These are phyloP conservation scores for Pangasianodon hypophthalmus DNA, from an alignment of 2,113 vertebrate genomes.

Conservation along the genomic window DNA sequence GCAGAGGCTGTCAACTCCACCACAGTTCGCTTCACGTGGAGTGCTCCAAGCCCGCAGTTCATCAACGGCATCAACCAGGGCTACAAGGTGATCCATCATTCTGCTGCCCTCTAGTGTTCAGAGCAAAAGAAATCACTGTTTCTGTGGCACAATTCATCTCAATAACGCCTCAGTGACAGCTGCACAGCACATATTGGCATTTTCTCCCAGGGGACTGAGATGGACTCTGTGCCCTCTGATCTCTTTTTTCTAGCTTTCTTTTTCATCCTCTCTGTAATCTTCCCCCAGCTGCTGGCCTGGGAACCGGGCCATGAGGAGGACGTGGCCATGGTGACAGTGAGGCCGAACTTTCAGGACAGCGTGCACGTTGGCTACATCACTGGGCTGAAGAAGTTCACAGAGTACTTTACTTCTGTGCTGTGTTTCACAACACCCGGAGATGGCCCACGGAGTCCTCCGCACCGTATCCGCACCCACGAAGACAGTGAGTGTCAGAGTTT, in stretches of 20 bases:
- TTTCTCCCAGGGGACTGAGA: conserved; percentile 20
- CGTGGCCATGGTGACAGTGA: conserved; percentile 82
- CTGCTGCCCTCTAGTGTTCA: conserved; percentile 56
- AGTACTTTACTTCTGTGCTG: conserved; percentile 88
- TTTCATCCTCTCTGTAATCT: background rate
- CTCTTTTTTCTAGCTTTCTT: conserved; percentile 1
- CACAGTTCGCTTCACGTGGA: conserved; percentile 92
- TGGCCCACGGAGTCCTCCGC: conserved; percentile 87
- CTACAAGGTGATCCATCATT: conserved; percentile 85
- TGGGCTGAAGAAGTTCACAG: conserved; percentile 88
- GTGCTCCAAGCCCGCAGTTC: conserved; percentile 95
- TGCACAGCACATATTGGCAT: conserved; percentile 47
- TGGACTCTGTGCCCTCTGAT: conserved; percentile 23
- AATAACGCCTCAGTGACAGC: conserved; percentile 49
- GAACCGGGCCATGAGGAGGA: conserved; percentile 84
- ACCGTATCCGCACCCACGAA: conserved; percentile 90
- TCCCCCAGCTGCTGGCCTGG: conserved; percentile 89
- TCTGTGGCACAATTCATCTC: conserved; percentile 29
- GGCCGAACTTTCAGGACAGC: conserved; percentile 96
- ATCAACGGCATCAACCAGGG: conserved; percentile 99
- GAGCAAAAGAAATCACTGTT: conserved; percentile 41
- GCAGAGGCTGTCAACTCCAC: conserved; percentile 93
- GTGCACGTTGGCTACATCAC: conserved; percentile 86
- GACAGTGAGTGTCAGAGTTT: conserved; percentile 81
- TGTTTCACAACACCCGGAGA: conserved; percentile 98